Percentiles rank a stretch among this genome's conserved stretches.
Evolutionary conservation across 2,888 invertebrate genomes (phyloP).

Genomic region (Linnaemya tessellans): DNA sequence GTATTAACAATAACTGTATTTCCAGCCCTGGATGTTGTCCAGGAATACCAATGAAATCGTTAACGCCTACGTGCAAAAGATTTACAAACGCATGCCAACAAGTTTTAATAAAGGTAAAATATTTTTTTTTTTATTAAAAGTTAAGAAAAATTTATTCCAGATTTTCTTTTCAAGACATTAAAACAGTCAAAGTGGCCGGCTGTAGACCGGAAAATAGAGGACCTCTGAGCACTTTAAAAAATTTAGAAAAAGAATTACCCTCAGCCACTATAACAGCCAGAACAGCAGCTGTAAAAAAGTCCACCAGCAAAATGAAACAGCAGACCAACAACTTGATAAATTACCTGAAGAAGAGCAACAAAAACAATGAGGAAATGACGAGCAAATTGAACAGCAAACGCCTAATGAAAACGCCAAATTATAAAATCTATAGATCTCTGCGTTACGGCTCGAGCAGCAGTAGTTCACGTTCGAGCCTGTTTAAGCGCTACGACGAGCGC

Average conservation of each 20-base stretch:
- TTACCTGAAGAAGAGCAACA: constrained; percentile 17
- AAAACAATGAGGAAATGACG: constrained; percentile 30
- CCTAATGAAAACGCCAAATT: constrained; percentile 73
- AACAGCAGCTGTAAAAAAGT: not conserved
- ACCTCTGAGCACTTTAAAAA: constrained; percentile 68
- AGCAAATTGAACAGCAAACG: constrained; percentile 61
- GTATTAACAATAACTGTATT: not conserved
- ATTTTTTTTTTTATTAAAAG: not conserved
- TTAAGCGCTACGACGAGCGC: constrained; percentile 71
- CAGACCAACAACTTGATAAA: not conserved
- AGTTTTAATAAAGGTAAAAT: constrained; percentile 73
- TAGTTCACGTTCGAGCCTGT: constrained; percentile 74
- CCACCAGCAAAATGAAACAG: not conserved
- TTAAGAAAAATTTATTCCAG: not conserved
- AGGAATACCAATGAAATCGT: constrained; percentile 75
- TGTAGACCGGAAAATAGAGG: constrained; percentile 70
- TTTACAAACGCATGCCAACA: constrained; percentile 74
- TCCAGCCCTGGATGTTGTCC: constrained; percentile 75
- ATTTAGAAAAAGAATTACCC: constrained; percentile 17
- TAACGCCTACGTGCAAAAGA: constrained; percentile 74
- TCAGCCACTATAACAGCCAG: constrained; percentile 19
- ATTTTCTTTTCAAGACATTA: constrained; percentile 42
- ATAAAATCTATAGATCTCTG: constrained; percentile 74
- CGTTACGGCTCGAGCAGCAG: constrained; percentile 74
- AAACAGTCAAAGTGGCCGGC: constrained; percentile 46